phyloP scores from a whole-genome alignment of 2,888 invertebrate genomes.

The Theretra japonica region DNA sequence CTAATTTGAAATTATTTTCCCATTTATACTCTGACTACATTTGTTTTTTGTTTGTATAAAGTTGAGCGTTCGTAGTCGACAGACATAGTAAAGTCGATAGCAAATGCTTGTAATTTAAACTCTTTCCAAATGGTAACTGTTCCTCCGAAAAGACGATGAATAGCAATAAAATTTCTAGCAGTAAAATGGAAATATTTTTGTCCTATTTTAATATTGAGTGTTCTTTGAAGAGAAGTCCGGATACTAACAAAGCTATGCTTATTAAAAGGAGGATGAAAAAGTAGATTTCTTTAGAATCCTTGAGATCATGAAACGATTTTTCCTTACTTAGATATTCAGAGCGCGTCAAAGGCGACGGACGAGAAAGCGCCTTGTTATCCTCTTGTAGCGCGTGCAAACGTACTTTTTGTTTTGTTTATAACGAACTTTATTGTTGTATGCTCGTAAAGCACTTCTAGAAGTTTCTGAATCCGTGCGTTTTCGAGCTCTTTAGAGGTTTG shows the following conservation, averaged over 20 bases:
- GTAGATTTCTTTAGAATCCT: not conserved
- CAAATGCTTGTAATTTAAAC: too few relatives aligned
- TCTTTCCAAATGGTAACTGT: too few relatives aligned
- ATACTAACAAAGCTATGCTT: not conserved
- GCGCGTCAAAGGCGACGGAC: not conserved
- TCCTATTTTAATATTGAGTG: not conserved
- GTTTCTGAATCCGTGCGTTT: not conserved
- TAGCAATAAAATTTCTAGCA: too few relatives aligned
- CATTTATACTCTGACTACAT: too few relatives aligned
- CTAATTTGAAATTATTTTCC: too few relatives aligned
- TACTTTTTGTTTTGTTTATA: slow-evolving; percentile 11
- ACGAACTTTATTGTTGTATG: slow-evolving; percentile 6
- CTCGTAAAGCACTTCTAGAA: not conserved
- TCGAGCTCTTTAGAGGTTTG: too few relatives aligned
- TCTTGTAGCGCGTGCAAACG: slow-evolving; percentile 6
- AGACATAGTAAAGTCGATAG: too few relatives aligned
- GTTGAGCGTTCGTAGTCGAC: too few relatives aligned
- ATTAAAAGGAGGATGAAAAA: slow-evolving; percentile 8
- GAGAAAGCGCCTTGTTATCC: slow-evolving; percentile 11
- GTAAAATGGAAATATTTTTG: too few relatives aligned
- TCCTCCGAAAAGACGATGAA: too few relatives aligned
- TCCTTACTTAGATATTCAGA: slow-evolving; percentile 7
- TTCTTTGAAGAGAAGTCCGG: not conserved
- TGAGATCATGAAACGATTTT: not conserved
- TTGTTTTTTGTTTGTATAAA: too few relatives aligned